Evolutionary conservation across 2,888 invertebrate genomes (phyloP).

Genomic region (Pristionchus maxplancki): DNA sequence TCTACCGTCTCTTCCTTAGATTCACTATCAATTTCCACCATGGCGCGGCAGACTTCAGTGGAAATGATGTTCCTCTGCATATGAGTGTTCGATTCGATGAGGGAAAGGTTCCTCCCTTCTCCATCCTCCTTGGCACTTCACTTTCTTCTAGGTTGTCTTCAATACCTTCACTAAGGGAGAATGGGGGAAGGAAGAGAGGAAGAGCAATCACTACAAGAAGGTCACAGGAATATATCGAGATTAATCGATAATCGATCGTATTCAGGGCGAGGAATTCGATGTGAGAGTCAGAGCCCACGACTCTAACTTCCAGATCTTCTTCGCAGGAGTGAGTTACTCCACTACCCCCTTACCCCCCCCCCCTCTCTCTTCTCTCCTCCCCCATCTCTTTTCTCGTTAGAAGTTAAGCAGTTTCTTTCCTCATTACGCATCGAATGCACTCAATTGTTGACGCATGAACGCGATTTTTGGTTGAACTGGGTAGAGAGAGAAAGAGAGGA

Average conservation of each 20-base stretch:
- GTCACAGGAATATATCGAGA: neutral
- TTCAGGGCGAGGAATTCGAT: conserved; percentile 75
- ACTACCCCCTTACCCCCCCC: neutral
- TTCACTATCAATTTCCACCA: conserved; percentile 76
- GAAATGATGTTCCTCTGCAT: conserved; percentile 77
- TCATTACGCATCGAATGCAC: neutral
- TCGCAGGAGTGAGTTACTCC: conserved; percentile 59
- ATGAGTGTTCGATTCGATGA: conserved; percentile 72
- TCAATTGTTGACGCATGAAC: neutral
- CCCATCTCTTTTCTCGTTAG: neutral
- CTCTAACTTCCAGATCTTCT: conserved; percentile 74
- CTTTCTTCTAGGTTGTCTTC: conserved; percentile 67
- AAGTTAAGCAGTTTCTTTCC: neutral
- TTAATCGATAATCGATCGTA: neutral
- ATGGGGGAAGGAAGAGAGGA: conserved; percentile 78
- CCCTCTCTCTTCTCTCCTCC: too few relatives aligned
- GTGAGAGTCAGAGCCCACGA: conserved; percentile 77
- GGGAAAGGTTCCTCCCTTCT: conserved; percentile 61
- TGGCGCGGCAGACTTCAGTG: conserved; percentile 74
- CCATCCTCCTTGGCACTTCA: neutral
- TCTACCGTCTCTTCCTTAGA: conserved; percentile 51
- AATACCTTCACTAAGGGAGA: conserved; percentile 77
- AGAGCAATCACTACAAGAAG: conserved; percentile 75
- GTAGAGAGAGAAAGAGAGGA: neutral
- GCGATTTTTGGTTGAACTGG: neutral